Percentiles rank a stretch among this genome's conserved stretches.
These are phyloP conservation scores for Campopleginae sp. DNA, from an alignment of 2,888 invertebrate genomes.

Conservation along the genomic window DNA sequence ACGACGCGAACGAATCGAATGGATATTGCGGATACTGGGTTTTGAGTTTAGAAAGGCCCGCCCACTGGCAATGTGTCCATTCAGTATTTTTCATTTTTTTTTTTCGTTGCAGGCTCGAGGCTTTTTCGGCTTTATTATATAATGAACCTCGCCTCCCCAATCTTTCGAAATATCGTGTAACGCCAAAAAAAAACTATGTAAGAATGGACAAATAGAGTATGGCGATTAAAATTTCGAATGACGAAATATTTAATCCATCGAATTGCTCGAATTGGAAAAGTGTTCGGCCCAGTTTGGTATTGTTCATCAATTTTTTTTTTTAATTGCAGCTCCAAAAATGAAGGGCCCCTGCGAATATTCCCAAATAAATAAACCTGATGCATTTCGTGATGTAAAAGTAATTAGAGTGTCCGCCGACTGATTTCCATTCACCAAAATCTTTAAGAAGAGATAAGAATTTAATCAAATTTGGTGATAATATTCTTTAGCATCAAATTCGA, in stretches of 20 bases:
- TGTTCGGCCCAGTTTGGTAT: background rate
- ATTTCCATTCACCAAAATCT: background rate
- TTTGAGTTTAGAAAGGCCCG: slow-evolving; percentile 1
- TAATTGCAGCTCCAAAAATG: background rate
- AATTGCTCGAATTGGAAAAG: background rate
- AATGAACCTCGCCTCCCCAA: slow-evolving; percentile 5
- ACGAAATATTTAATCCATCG: background rate
- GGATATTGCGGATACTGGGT: background rate
- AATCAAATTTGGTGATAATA: too few species aligned
- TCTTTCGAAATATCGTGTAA: slow-evolving; percentile 7
- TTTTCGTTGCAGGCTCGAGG: background rate
- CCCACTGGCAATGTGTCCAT: background rate
- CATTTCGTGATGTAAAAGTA: background rate
- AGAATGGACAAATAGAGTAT: background rate
- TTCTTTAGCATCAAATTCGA: too few species aligned
- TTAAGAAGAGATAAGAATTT: too few species aligned
- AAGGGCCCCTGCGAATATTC: background rate
- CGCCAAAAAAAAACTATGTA: background rate
- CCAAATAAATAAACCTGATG: background rate
- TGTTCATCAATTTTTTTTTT: background rate
- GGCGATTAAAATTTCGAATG: background rate
- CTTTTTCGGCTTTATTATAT: background rate
- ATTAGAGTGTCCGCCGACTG: background rate
- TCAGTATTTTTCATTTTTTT: background rate
- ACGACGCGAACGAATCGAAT: background rate